Conservation (phyloP, 2,113 vertebrate species). For the Planiliza haematocheilus region DNA sequence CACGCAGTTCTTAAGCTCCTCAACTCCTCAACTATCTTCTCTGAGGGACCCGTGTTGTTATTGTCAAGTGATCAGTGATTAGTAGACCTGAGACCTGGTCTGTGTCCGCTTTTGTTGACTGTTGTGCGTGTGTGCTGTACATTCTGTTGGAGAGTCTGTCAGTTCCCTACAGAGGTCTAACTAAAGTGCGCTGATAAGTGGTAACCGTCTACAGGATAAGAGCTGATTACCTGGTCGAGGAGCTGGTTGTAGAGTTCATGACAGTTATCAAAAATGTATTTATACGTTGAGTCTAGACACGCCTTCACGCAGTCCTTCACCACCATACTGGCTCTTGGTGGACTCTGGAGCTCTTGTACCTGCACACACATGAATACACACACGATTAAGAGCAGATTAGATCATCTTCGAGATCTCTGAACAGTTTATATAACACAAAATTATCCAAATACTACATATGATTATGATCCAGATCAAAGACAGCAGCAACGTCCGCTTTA, state of each 20-base stretch:
- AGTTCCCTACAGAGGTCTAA: too few species aligned
- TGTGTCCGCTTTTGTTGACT: too few species aligned
- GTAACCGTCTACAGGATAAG: not conserved
- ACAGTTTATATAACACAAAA: not conserved
- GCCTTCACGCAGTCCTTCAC: conserved; percentile 97
- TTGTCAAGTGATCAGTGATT: too few species aligned
- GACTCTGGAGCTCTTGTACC: conserved; percentile 96
- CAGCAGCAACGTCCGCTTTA: conserved; percentile 4
- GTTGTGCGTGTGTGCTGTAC: too few species aligned
- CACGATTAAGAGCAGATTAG: not conserved
- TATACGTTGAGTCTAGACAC: conserved; percentile 95
- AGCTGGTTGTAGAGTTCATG: conserved; percentile 95
- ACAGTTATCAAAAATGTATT: conserved; percentile 98
- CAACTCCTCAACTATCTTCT: too few species aligned
- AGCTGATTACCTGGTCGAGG: conserved; percentile 90
- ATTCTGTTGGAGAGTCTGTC: too few species aligned
- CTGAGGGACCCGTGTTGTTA: too few species aligned
- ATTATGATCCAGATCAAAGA: conserved; percentile 2
- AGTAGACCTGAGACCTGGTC: too few species aligned
- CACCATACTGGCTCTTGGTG: conserved; percentile 92
- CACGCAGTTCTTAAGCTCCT: too few species aligned
- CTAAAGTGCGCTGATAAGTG: not conserved
- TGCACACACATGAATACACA: conserved; percentile 62
- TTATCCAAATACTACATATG: not conserved
- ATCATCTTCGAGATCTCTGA: not conserved